Conservation (phyloP, 2,797 vertebrate species). For the Pogonophryne albipinna region DNA sequence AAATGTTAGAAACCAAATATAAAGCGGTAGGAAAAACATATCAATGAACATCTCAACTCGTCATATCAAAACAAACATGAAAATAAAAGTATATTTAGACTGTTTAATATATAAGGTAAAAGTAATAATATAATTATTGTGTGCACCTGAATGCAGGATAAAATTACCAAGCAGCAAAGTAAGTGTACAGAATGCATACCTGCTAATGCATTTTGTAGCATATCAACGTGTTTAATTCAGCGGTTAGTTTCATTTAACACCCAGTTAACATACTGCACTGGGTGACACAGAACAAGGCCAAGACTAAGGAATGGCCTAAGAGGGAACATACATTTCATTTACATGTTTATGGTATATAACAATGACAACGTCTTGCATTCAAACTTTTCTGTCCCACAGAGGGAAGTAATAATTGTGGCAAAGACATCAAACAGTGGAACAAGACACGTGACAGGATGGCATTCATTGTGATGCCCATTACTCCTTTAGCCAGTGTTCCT, state of each 20-base stretch:
- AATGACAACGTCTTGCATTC: conserved; percentile 76
- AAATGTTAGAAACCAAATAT: not conserved
- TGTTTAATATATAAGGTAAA: conserved; percentile 18
- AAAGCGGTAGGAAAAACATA: not conserved
- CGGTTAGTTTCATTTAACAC: conserved; percentile 74
- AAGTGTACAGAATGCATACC: conserved; percentile 62
- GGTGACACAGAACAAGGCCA: conserved; percentile 73
- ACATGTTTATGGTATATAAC: conserved; percentile 71
- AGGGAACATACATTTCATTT: conserved; percentile 74
- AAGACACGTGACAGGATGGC: conserved; percentile 66
- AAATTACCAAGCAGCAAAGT: conserved; percentile 23
- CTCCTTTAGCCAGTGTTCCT: conserved; percentile 62
- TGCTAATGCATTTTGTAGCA: conserved; percentile 66
- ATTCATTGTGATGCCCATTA: conserved; percentile 58
- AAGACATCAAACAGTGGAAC: conserved; percentile 76
- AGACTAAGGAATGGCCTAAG: conserved; percentile 63
- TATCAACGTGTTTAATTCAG: conserved; percentile 80
- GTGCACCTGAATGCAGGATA: conserved; percentile 19
- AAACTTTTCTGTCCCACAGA: conserved; percentile 68
- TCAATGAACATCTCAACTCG: not conserved
- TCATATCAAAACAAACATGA: not conserved
- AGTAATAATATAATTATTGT: conserved; percentile 1
- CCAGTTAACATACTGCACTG: conserved; percentile 77
- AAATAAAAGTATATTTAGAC: conserved; percentile 13
- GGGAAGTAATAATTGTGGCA: conserved; percentile 67